phyloP scores from a whole-genome alignment of 1,140 invertebrate species.

The Antheraea mylitta region DNA sequence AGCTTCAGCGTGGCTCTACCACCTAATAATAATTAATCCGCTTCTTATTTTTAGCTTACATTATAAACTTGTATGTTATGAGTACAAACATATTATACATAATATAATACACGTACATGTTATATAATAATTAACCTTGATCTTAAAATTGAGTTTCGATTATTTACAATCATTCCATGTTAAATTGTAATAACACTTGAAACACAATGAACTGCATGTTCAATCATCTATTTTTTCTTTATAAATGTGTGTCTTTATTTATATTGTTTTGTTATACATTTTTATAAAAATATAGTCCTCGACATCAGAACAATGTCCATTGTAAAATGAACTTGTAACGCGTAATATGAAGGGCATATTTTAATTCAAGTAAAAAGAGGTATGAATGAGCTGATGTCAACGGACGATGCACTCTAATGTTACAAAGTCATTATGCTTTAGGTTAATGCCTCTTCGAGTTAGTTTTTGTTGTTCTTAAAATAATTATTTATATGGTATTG shows the following conservation, averaged over 20 bases:
- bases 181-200: not conserved
- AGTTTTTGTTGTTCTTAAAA: not conserved
- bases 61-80: not conserved
- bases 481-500: not conserved
- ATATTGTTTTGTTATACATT: not conserved
- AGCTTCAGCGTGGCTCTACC: no score
- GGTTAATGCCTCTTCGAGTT: not conserved
- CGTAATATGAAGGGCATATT: not conserved
- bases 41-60: not conserved
- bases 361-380: not conserved
- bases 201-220: not conserved
- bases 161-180: not conserved
- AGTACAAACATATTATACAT: not conserved
- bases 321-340: not conserved
- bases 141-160: no score
- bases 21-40: no score
- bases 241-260: no score
- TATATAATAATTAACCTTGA: not conserved
- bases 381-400: slow-evolving; percentile 8
- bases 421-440: slow-evolving; percentile 4
- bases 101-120: no score
- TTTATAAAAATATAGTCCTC: not conserved
- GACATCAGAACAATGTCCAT: not conserved
- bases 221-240: not conserved
- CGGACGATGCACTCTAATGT: not conserved